Evolutionary conservation across 1,140 invertebrate genomes (phyloP), one percentile per base, ranked within the genome.

Genomic region (Drosophila erecta): DNA sequence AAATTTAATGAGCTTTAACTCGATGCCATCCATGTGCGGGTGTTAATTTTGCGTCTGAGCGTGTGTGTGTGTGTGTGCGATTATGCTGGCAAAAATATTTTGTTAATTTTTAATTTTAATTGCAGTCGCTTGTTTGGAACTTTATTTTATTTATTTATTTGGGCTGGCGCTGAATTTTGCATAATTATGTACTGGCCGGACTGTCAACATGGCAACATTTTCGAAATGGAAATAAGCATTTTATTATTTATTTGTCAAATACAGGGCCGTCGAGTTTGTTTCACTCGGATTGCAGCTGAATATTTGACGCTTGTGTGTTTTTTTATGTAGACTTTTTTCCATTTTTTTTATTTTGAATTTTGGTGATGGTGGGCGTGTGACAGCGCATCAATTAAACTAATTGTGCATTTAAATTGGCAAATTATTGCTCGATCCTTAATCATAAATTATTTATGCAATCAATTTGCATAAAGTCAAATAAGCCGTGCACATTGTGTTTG

Each of bases 91-190:
- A 55, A 61, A 75, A 75, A 87, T 87, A 81, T 86, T 86, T 83
- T 76, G 83, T 87, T 79, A 87, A 86, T 86, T 86, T 86, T 86
- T 83, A 86, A 87, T 86, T 86, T 86, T 87, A 83, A 86, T 86
- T 86, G 83, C 75, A 47, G 66, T 83, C 59, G 79, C 83, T 86
- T 83, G 83, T 87, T 79, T 67, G 65, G 30, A 49, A 56, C 43
- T 69, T 70, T 49, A 56, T 70, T 56, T 70, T 49, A 70, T 57
- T 70, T 70, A 70, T 70, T 70, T 70, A 64, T 50, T 43, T 67
- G n/a, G 41, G 24, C 24, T 37, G 20, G 14, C 43, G 51, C 27
- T 69, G 77, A 73, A 73, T 79, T 87, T 87, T 87, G 83, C 79
- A 86, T 86, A 83, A 83, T 86, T 86, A 77, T 77, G 57, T 60